Evolutionary conservation across 2,113 vertebrate species (phyloP).

Genomic region (Cranoglanis bouderius): DNA sequence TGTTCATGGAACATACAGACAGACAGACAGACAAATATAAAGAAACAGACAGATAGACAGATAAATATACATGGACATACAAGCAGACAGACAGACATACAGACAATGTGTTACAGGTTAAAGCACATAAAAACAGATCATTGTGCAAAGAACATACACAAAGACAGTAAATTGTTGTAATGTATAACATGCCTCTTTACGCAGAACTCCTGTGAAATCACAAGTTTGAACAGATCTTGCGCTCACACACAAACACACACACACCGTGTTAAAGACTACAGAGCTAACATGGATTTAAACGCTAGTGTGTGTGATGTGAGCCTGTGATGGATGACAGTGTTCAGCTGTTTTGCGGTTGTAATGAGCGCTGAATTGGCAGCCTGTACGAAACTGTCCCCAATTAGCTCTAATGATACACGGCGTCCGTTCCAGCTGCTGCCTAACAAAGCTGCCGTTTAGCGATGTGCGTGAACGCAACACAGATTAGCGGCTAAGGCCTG

Average conservation of each 20-base stretch:
- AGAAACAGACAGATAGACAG: too few relatives aligned
- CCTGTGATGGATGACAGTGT: constrained; percentile 17
- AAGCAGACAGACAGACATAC: too few relatives aligned
- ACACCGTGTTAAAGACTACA: background rate
- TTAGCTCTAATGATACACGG: constrained; percentile 36
- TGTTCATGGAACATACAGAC: too few relatives aligned
- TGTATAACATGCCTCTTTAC: background rate
- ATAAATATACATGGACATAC: too few relatives aligned
- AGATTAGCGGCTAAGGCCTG: background rate
- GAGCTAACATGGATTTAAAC: background rate
- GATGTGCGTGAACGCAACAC: background rate
- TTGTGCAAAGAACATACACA: too few relatives aligned
- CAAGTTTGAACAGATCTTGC: background rate
- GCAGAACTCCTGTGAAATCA: background rate
- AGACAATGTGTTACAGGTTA: too few relatives aligned
- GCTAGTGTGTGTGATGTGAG: constrained; percentile 11
- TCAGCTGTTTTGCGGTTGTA: constrained; percentile 18
- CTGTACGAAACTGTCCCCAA: constrained; percentile 29
- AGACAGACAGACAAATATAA: too few relatives aligned
- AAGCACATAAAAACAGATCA: too few relatives aligned
- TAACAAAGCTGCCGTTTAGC: constrained; percentile 22
- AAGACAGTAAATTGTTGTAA: too few relatives aligned
- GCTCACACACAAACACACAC: background rate
- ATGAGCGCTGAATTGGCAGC: constrained; percentile 22
- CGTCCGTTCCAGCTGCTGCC: constrained; percentile 25